A percentile compares a stretch with the other conserved stretches of the same genome.
Evolutionary conservation across 23 tunicate genomes (phyloP).

Genomic region (Diplosoma virens): DNA sequence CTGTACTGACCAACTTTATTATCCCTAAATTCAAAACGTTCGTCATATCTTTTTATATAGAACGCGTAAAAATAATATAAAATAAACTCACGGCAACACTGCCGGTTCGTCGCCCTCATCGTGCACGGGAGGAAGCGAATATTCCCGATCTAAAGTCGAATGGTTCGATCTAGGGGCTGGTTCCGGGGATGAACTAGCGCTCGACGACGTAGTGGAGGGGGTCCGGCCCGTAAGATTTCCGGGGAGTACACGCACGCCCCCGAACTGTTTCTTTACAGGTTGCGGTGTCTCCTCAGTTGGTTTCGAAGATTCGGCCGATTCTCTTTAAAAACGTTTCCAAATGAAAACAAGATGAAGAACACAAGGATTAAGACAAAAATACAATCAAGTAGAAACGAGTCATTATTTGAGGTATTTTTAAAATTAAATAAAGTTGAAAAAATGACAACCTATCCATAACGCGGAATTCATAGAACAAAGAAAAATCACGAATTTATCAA

Average conservation of each 20-base stretch:
- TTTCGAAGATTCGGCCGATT: not conserved
- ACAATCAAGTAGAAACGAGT: too few relatives aligned
- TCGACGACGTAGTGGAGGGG: constrained; percentile 33
- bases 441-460: too few relatives aligned
- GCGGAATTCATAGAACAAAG: too few relatives aligned
- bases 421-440: too few relatives aligned
- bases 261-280: constrained; percentile 43
- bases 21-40: too few relatives aligned
- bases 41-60: too few relatives aligned
- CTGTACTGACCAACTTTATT: too few relatives aligned
- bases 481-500: too few relatives aligned
- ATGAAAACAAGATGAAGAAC: not conserved
- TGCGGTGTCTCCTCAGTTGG: constrained; percentile 22
- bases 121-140: constrained; percentile 67
- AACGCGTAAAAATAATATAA: too few relatives aligned
- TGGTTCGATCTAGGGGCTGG: constrained; percentile 70
- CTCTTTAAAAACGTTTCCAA: too few relatives aligned
- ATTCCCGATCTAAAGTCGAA: constrained; percentile 32
- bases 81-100: constrained; percentile 83
- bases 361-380: not conserved
- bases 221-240: constrained; percentile 7
- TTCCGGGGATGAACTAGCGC: constrained; percentile 59
- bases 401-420: too few relatives aligned
- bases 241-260: constrained; percentile 53
- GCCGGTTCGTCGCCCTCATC: constrained; percentile 57